Base-by-base conservation (phyloP, 1,140 invertebrate genomes). In the Caerostris extrusa region DNA sequence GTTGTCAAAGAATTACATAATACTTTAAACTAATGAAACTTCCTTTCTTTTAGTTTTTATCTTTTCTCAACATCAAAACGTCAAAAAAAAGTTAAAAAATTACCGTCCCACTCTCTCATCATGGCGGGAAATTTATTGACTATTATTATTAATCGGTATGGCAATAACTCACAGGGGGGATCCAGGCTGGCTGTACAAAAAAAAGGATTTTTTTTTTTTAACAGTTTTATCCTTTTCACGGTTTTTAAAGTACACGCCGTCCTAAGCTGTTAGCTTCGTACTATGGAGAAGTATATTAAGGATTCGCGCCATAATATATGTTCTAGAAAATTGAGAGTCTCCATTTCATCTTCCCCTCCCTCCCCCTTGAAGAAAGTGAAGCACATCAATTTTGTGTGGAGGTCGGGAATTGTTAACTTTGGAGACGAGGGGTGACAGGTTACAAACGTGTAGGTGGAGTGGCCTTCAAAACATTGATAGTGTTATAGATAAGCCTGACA, bases 201-300 rank as follows among this genome's bases (percentile, higher is more conserved):
- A 34, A 34, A 34, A 34, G 2, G 2, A 34, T 34, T 34, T 34
- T 34, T 34, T 34, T 34, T 34, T 34, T 34, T 34, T 34, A 1
- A 34, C 34, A 0, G 34, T 34, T 34, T 34, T 34, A 0, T 34
- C 34, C 34, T 34, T 34, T n/a, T 34, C 34, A 34, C 34, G 34
- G 34, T 34, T 34, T 34, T 34, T 34, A 34, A 77, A 50, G 34
- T 3, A 53, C 34, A 7, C 5, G 17, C 5, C 82, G 56, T 83
- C 17, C n/a, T 17, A 58, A 83, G 82, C 17, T 83, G 82, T 83
- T 83, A 58, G 61, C 2, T 3, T 64, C 61, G 14, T 77, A 34
- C 71, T 50, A 12, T 56, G 53, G 55, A 83, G 82, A 56, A 19
- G 82, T 83, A 83, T 83, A 83, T 83, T 83, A 83, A 83, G 82